Evolutionary conservation across 2,888 invertebrate genomes (phyloP), one percentile per base, ranked within the genome.

Genomic region (Cartodere bifasciata): DNA sequence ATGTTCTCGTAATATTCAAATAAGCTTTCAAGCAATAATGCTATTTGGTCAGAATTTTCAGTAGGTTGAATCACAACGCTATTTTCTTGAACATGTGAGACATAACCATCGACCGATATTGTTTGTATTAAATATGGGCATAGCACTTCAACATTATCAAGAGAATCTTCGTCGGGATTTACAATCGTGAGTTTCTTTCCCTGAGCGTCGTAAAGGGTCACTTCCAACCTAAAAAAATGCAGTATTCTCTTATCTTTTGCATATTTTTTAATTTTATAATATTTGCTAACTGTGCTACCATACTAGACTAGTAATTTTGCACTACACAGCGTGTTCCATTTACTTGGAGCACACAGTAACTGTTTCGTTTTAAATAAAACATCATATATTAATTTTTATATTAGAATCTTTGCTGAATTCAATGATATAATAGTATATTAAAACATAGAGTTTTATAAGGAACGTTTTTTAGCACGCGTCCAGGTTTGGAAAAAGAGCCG

Each of bases 111-210:
- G 25, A 77, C 67, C 41, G 63, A 66, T 25, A 69, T 62, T 50
- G 68, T 63, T 48, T 71, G 57, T 4, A 84, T 67, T 0, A 80
- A 72, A 46, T 72, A 62, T 12, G 68, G 67, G 44, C 77, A 77
- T 4, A 82, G 52, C 16, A 67, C 36, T 47, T 61, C 44, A 1
- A 71, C 64, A 15, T 58, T 58, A 12, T 64, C 65, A 43, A 61
- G 66, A 0, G 69, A 65, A 16, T 63, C 69, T 36, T 66, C 67
- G 39, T 71, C 69, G 0, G 69, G 68, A 17, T 60, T 56, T 32
- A 71, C 57, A 23, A 69, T 54, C 1, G 59, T 48, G 2, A 73
- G 52, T 46, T 68, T 68, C 11, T 54, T 51, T 5, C 70, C 70
- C 1, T 58, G 58, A 3, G 48, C 47, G 32, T 73, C 66, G 47